Conservation (phyloP, 2,888 invertebrate genomes). For the Reticulitermes lucifugus region DNA sequence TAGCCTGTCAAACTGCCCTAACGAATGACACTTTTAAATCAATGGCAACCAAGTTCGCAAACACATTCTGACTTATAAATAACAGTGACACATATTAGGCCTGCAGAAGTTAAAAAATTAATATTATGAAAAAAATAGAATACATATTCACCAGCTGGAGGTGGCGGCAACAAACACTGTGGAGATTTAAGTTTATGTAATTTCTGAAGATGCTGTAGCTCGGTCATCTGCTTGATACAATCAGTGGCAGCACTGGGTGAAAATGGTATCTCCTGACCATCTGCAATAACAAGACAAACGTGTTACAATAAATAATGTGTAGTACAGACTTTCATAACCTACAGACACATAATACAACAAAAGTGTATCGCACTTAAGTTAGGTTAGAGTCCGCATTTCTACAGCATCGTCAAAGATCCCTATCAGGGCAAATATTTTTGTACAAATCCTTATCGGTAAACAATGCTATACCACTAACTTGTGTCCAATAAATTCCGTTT, state of each 20-base stretch:
- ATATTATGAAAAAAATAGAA: not conserved
- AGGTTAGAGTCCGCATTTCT: not conserved
- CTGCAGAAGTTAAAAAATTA: no score
- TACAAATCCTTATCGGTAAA: no score
- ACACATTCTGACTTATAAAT: no score
- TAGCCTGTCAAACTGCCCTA: no score
- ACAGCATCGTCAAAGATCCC: not conserved
- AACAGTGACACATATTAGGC: no score
- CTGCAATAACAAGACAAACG: not conserved
- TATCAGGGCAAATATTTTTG: not conserved
- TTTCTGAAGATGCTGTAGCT: constrained; percentile 34
- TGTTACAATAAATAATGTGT: not conserved
- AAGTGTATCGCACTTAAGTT: not conserved
- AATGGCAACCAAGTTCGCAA: no score
- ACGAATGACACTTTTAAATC: not conserved
- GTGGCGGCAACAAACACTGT: constrained; percentile 16
- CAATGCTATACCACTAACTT: no score
- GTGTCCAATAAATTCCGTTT: no score
- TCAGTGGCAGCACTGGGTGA: not conserved
- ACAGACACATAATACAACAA: not conserved
- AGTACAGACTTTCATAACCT: not conserved
- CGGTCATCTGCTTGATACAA: constrained; percentile 42
- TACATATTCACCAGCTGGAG: constrained; percentile 26
- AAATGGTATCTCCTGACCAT: not conserved
- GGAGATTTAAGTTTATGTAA: constrained; percentile 10